A percentile compares a stretch with the other conserved stretches of the same genome.
phyloP scores from a whole-genome alignment of 2,113 vertebrate genomes.

The Salvelinus alpinus region DNA sequence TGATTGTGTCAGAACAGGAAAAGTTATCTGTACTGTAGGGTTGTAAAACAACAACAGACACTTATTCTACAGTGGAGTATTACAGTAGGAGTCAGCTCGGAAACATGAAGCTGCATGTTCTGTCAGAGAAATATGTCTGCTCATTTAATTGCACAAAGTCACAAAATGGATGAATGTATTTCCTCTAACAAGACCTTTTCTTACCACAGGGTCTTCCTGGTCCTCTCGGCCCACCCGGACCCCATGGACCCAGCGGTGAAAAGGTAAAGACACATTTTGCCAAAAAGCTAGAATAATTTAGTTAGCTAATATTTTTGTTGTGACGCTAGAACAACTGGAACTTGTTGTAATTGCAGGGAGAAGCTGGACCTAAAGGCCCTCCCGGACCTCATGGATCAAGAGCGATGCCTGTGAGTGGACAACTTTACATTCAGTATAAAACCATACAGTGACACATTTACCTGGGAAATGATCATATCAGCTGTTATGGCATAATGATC shows the following conservation, averaged over 20 bases:
- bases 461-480: background rate
- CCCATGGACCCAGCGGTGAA: conserved; percentile 92
- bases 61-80: background rate
- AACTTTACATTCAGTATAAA: background rate
- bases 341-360: conserved; percentile 78
- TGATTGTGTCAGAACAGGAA: background rate
- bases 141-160: conserved; percentile 13
- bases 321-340: background rate
- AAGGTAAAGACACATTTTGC: conserved; percentile 77
- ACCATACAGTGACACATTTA: conserved; percentile 1
- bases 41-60: background rate
- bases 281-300: background rate
- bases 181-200: conserved; percentile 31
- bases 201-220: conserved; percentile 89
- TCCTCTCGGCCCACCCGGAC: conserved; percentile 87
- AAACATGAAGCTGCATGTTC: conserved; percentile 38
- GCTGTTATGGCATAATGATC: too few species aligned
- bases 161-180: background rate
- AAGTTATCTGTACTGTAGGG: background rate
- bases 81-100: background rate
- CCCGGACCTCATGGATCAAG: conserved; percentile 91
- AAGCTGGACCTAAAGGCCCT: conserved; percentile 92
- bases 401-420: conserved; percentile 85
- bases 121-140: conserved; percentile 8
- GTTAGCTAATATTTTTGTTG: background rate